phyloP scores from a whole-genome alignment of 2,797 vertebrate species.

The Enteromius unitaeniatus region DNA sequence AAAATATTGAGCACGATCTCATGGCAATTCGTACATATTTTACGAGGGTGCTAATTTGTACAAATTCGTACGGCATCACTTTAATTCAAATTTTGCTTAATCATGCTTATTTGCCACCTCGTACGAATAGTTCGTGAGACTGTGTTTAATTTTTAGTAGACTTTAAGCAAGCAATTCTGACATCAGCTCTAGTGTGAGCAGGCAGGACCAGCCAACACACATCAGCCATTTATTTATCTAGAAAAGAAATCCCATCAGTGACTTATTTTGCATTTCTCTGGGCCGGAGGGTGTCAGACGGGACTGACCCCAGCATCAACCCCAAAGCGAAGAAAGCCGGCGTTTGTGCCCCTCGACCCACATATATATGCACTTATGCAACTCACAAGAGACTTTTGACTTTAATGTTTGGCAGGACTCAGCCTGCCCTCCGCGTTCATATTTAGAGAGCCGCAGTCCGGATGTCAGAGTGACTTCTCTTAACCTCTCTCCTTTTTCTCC shows the following conservation, averaged over 20 bases:
- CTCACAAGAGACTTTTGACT: slow-evolving; percentile 73
- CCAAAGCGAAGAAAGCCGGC: slow-evolving; percentile 68
- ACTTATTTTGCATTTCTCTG: slow-evolving; percentile 57
- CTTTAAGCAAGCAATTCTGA: neutral
- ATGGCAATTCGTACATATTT: no score
- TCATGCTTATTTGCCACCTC: no score
- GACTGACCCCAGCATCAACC: slow-evolving; percentile 74
- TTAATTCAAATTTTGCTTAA: no score
- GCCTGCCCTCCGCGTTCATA: slow-evolving; percentile 55
- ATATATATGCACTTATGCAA: slow-evolving; percentile 70
- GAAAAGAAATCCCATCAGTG: slow-evolving; percentile 68
- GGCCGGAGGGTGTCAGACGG: slow-evolving; percentile 49
- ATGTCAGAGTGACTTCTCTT: slow-evolving; percentile 60
- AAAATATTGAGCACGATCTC: no score
- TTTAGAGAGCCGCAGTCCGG: slow-evolving; percentile 64
- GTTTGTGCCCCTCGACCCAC: slow-evolving; percentile 66
- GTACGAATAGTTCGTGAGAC: no score
- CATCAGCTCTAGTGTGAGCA: slow-evolving; percentile 16
- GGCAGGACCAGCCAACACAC: slow-evolving; percentile 65
- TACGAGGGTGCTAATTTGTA: no score
- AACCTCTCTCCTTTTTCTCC: slow-evolving; percentile 49
- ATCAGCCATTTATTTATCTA: slow-evolving; percentile 72
- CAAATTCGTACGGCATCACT: no score
- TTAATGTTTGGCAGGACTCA: slow-evolving; percentile 64
- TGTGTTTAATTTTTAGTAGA: neutral